These are phyloP conservation scores for Eupithecia tripunctaria DNA, from an alignment of 2,888 invertebrate genomes.

Conservation along the genomic window DNA sequence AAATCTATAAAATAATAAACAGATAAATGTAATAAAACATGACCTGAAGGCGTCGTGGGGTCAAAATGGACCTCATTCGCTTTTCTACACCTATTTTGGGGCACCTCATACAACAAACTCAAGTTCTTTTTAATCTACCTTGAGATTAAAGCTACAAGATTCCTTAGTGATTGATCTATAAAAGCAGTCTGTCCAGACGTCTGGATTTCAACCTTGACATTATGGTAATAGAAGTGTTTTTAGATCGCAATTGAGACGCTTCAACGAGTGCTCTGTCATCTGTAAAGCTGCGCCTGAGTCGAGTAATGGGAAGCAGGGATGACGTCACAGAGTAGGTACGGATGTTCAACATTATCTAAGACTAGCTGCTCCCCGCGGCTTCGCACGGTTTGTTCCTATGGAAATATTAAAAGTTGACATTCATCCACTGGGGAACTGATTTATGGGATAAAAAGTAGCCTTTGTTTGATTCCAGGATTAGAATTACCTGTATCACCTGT, in stretches of 20 bases:
- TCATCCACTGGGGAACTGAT: no score
- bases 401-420: no score
- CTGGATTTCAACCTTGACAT: slow-evolving; percentile 3
- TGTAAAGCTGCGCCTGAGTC: slow-evolving; percentile 23
- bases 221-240: slow-evolving; percentile 4
- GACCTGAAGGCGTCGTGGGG: not conserved
- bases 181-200: not conserved
- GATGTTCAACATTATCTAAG: no score
- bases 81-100: not conserved
- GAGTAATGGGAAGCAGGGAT: slow-evolving; percentile 24
- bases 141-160: slow-evolving; percentile 1
- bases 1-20: not conserved
- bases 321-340: slow-evolving; percentile 15
- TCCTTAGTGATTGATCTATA: slow-evolving; percentile 8
- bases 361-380: no score
- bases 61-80: not conserved
- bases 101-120: not conserved
- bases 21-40: not conserved
- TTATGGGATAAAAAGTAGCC: no score
- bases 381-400: no score
- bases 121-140: not conserved
- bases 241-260: slow-evolving; percentile 22
- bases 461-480: no score
- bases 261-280: slow-evolving; percentile 24
- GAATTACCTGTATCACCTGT: no score